Percentiles rank a stretch among this genome's conserved stretches.
These are phyloP conservation scores for Tangara arthus DNA, from an alignment of 2,797 vertebrate genomes.

Conservation along the genomic window DNA sequence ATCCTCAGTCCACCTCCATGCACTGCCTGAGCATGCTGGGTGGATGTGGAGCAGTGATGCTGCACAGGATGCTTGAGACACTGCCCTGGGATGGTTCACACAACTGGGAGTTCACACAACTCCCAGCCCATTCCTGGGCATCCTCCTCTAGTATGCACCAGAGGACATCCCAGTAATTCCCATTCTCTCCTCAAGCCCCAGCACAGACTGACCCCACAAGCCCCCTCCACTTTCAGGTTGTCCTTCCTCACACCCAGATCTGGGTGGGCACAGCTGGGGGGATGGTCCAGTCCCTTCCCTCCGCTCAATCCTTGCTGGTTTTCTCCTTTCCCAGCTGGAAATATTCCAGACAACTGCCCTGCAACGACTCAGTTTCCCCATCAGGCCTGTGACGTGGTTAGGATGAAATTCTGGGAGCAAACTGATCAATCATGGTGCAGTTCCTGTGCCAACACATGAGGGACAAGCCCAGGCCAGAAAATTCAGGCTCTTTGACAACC, in stretches of 20 bases:
- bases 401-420: background rate
- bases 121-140: background rate
- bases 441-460: rapidly evolving
- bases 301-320: background rate
- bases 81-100: background rate
- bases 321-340: background rate
- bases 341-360: background rate
- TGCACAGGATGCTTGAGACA: background rate
- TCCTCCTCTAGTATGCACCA: background rate
- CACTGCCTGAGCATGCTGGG: background rate
- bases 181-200: background rate
- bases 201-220: background rate
- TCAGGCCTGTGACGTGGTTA: rapidly evolving
- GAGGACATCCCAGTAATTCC: background rate
- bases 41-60: background rate
- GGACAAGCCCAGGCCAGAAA: background rate
- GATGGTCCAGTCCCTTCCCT: background rate
- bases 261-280: rapidly evolving
- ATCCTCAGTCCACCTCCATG: background rate
- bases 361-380: background rate
- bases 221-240: background rate
- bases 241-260: background rate
- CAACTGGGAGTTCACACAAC: background rate
- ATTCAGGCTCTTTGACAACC: background rate
- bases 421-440: rapidly evolving